A percentile compares a stretch with the other conserved stretches of the same genome.
These are phyloP conservation scores for Carassius gibelio DNA, from an alignment of 2,113 vertebrate species.

Conservation along the genomic window DNA sequence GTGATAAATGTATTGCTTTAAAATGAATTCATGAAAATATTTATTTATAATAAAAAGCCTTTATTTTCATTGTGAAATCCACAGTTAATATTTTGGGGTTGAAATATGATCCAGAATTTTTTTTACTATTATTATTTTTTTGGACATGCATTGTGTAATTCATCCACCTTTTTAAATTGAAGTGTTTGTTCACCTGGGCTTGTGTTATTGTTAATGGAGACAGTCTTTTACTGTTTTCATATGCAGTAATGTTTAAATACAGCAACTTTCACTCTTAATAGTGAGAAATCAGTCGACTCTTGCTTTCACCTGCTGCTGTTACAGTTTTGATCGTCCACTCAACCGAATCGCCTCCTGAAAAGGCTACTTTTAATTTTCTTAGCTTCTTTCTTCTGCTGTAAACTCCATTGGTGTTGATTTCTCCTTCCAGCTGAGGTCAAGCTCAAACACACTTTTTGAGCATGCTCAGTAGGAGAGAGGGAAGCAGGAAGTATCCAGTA, in stretches of 20 bases:
- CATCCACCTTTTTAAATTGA: neutral
- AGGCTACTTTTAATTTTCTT: neutral
- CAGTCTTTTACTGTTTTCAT: neutral
- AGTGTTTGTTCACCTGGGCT: neutral
- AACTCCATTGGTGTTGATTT: no score
- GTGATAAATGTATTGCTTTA: no score
- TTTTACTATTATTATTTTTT: no score
- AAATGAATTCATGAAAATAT: no score
- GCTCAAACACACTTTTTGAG: neutral
- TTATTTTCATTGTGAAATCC: no score
- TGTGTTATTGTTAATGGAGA: neutral
- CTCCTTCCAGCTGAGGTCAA: neutral
- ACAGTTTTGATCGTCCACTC: neutral
- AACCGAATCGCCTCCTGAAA: neutral
- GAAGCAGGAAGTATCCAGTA: conserved; percentile 43
- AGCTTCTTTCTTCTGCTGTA: neutral
- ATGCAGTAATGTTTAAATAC: neutral
- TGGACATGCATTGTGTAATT: neutral
- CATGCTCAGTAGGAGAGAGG: neutral
- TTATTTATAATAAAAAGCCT: no score
- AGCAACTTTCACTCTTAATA: neutral
- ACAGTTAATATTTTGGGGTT: neutral
- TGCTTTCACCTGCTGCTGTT: neutral
- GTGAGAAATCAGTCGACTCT: neutral
- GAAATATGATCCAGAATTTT: neutral